Evolutionary conservation across 2,888 invertebrate genomes (phyloP), one percentile per base, ranked within the genome.

Genomic region (Andricus curvator): DNA sequence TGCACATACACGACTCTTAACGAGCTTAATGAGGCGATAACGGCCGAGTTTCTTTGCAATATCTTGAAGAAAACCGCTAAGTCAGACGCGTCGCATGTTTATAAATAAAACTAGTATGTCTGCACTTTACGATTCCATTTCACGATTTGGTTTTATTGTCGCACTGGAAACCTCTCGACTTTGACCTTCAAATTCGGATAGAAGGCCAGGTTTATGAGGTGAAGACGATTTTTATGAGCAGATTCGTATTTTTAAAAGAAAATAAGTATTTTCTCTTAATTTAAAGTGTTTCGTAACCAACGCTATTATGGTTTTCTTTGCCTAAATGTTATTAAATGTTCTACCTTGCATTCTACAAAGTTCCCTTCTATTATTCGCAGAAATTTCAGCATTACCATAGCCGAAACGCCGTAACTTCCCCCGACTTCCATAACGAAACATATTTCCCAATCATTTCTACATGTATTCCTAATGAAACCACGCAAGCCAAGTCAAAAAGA

Each of bases 51-150:
- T 62, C 62, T 62, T 25, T n/a, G 25, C 48, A 70, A 70, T 70
- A 51, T 48, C 44, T 51, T 9, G 48, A 70, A 70, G 68, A 70
- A 51, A 29, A 29, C 48, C 9, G 22, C 66, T 15, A 44, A 67
- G 25, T 22, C 48, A 44, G 68, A 70, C 25, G 25, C 29, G 68
- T 68, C 44, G 66, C 41, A 66, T 17, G 68, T 70, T 70, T 56
- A 74, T 33, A 56, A 74, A 74, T 74, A 56, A 51, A 70, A 74
- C 51, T 74, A 74, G 48, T 25, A 70, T 70, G 41, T 37, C 41
- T n/a, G 41, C 66, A 25, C 51, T 56, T 56, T 74, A 74, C 74
- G 74, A 74, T 74, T 56, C 33, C 48, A 51, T 51, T 70, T 68
- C 68, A 68, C 68, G 44, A 44, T 44, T 68, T 25, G 25, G 25